These are phyloP conservation scores for Chaetogeoica ovagalla DNA, from an alignment of 2,888 invertebrate genomes.

Conservation along the genomic window DNA sequence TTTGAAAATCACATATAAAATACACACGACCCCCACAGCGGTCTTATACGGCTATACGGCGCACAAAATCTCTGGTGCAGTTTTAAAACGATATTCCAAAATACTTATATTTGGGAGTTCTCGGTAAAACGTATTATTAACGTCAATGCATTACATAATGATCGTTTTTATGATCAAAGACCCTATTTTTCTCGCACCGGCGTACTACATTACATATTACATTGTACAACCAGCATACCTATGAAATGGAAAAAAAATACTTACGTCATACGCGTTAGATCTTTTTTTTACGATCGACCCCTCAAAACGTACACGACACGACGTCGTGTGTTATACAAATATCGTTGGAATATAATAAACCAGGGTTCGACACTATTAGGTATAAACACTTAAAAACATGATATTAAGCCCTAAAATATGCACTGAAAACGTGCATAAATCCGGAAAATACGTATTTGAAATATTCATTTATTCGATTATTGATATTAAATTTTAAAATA, in stretches of 20 bases:
- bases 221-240: background rate
- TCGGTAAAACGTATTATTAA: conserved; percentile 21
- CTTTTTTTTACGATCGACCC: background rate
- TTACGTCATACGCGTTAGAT: background rate
- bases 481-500: too few relatives aligned
- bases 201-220: background rate
- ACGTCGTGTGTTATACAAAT: too few relatives aligned
- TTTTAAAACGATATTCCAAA: conserved; percentile 15
- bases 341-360: too few relatives aligned
- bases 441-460: too few relatives aligned
- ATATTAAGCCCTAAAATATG: too few relatives aligned
- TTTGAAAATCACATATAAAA: conserved; percentile 1
- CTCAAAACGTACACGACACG: background rate
- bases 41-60: background rate
- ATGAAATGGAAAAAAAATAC: conserved; percentile 2
- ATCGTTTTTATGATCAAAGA: conserved; percentile 18
- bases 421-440: too few relatives aligned
- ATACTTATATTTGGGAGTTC: conserved; percentile 6
- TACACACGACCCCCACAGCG: background rate
- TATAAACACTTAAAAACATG: too few relatives aligned
- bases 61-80: too few relatives aligned
- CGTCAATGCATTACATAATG: conserved; percentile 8
- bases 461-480: too few relatives aligned
- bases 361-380: too few relatives aligned
- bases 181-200: conserved; percentile 2